phyloP scores from a whole-genome alignment of 2,797 vertebrate genomes.

The Acanthis flammea region DNA sequence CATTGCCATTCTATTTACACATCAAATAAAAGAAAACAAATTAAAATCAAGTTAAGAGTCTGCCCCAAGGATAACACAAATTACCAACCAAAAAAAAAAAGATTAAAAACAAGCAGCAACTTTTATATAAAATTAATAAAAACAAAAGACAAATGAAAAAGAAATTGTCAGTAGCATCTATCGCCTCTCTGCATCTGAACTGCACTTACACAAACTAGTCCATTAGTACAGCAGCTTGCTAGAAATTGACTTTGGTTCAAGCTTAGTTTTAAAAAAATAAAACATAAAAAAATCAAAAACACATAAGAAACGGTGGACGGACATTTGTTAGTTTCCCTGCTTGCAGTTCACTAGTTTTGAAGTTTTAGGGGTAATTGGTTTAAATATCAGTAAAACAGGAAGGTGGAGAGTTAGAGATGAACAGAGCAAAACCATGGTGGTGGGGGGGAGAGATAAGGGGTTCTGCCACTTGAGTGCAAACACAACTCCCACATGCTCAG shows the following conservation, averaged over 20 bases:
- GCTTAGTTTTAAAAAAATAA: slow-evolving; percentile 95
- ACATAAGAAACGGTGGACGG: slow-evolving; percentile 75
- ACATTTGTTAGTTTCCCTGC: slow-evolving; percentile 80
- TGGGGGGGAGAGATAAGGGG: slow-evolving; percentile 51
- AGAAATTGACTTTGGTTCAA: slow-evolving; percentile 99
- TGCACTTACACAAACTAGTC: slow-evolving; percentile 82
- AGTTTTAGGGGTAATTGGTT: slow-evolving; percentile 56
- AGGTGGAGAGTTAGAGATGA: slow-evolving; percentile 63
- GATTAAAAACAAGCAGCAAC: slow-evolving; percentile 82
- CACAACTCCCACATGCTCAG: slow-evolving; percentile 24
- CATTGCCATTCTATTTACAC: slow-evolving; percentile 74
- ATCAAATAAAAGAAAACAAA: slow-evolving; percentile 62
- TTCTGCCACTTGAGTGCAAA: slow-evolving; percentile 69
- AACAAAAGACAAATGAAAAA: slow-evolving; percentile 78
- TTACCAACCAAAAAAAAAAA: slow-evolving; percentile 63
- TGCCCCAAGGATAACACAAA: slow-evolving; percentile 77
- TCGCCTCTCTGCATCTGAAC: slow-evolving; percentile 85
- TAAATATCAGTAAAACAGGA: slow-evolving; percentile 68
- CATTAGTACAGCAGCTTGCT: slow-evolving; percentile 97
- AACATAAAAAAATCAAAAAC: slow-evolving; percentile 72
- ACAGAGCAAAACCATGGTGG: slow-evolving; percentile 45
- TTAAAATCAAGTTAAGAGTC: slow-evolving; percentile 74
- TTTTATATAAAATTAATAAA: slow-evolving; percentile 82
- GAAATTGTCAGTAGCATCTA: slow-evolving; percentile 90
- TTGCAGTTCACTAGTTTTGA: slow-evolving; percentile 79